phyloP scores from a whole-genome alignment of 2,888 invertebrate genomes.

The Hemithea aestivaria region DNA sequence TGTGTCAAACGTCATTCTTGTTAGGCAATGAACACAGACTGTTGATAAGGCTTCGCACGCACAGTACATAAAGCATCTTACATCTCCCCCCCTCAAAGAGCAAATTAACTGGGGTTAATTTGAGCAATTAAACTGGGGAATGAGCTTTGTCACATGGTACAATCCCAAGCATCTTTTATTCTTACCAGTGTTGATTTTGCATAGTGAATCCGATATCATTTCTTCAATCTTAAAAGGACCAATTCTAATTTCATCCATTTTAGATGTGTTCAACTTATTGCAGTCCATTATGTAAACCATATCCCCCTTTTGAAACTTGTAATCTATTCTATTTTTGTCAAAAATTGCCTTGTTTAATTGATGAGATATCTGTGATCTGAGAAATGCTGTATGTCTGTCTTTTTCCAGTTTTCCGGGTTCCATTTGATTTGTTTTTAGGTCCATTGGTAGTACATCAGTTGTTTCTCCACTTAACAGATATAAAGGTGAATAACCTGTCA shows the following conservation, averaged over 20 bases:
- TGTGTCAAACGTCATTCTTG: too few relatives aligned
- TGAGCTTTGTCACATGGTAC: conserved; percentile 31
- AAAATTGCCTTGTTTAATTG: conserved; percentile 25
- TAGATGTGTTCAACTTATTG: conserved; percentile 31
- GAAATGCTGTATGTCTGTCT: conserved; percentile 28
- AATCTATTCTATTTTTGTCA: conserved; percentile 23
- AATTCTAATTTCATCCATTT: conserved; percentile 32
- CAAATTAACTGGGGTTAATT: too few relatives aligned
- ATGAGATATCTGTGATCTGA: conserved; percentile 31
- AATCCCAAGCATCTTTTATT: conserved; percentile 30
- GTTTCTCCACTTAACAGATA: too few relatives aligned
- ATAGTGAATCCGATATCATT: conserved; percentile 33
- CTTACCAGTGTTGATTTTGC: conserved; percentile 29
- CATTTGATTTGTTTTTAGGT: too few relatives aligned
- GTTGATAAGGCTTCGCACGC: too few relatives aligned
- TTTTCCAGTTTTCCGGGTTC: too few relatives aligned
- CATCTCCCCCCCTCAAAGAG: too few relatives aligned
- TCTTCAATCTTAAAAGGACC: conserved; percentile 29
- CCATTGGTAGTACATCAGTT: too few relatives aligned
- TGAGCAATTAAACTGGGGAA: too few relatives aligned
- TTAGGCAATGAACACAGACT: too few relatives aligned
- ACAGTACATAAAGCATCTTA: too few relatives aligned
- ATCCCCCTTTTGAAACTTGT: conserved; percentile 26
- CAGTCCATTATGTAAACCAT: conserved; percentile 33
- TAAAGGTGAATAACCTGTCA: too few relatives aligned